These are phyloP conservation scores for Sinotaia quadrata DNA, from an alignment of 2,888 invertebrate genomes.

Conservation along the genomic window DNA sequence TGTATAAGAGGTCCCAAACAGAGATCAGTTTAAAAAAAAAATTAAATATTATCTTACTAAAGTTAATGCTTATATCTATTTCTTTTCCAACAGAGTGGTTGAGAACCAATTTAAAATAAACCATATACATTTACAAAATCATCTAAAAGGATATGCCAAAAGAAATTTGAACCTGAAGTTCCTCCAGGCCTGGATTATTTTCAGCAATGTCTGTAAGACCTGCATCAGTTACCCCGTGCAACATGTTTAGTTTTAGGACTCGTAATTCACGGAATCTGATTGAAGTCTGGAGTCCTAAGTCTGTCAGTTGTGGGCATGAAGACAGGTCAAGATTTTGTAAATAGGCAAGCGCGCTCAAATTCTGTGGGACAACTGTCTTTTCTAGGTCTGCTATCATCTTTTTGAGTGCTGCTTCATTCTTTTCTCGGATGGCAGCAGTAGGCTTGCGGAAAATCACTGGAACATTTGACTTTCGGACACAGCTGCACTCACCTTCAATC, in stretches of 20 bases:
- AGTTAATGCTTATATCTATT: no score
- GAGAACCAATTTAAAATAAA: no score
- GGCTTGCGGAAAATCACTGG: slow-evolving; percentile 58
- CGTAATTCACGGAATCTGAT: slow-evolving; percentile 80
- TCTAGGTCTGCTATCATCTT: slow-evolving; percentile 33
- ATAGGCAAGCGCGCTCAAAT: slow-evolving; percentile 55
- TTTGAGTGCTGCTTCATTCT: slow-evolving; percentile 34
- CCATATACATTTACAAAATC: not conserved
- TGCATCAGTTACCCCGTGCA: slow-evolving; percentile 79
- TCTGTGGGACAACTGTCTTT: slow-evolving; percentile 35
- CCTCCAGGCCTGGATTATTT: slow-evolving; percentile 82
- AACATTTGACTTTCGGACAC: slow-evolving; percentile 39
- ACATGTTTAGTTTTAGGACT: slow-evolving; percentile 79
- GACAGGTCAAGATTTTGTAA: slow-evolving; percentile 79
- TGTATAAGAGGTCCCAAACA: no score
- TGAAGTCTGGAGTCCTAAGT: slow-evolving; percentile 81
- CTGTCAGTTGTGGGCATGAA: slow-evolving; percentile 81
- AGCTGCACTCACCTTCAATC: slow-evolving; percentile 48
- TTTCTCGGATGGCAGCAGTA: slow-evolving; percentile 37
- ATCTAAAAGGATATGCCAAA: not conserved
- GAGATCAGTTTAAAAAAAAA: no score
- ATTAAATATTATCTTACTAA: no score
- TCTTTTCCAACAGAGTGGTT: no score
- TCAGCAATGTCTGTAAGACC: slow-evolving; percentile 79
- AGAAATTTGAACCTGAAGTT: slow-evolving; percentile 68